Evolutionary conservation across 1,140 invertebrate genomes (phyloP).

Genomic region (Cryptotermes secundus): DNA sequence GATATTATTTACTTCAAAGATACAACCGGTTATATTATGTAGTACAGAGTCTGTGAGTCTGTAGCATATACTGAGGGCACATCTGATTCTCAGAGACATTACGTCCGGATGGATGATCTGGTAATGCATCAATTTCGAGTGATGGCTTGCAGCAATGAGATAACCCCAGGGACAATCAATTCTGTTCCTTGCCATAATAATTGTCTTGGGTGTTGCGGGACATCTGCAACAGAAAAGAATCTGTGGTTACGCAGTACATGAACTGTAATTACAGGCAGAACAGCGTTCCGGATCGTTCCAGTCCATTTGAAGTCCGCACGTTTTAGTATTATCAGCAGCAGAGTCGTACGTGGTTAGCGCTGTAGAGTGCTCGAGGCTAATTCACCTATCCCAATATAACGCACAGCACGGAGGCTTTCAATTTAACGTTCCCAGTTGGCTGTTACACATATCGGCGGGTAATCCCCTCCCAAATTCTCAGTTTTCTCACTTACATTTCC

Average conservation of each 20-base stretch:
- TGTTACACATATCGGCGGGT: neutral
- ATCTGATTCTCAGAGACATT: too few species aligned
- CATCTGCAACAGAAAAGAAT: neutral
- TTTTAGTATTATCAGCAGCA: neutral
- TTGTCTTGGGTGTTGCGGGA: neutral
- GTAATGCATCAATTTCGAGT: too few species aligned
- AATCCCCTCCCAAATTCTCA: neutral
- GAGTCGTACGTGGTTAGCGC: neutral
- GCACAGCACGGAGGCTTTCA: neutral
- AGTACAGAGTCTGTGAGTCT: too few species aligned
- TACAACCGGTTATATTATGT: too few species aligned
- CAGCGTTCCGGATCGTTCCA: neutral
- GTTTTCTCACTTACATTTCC: neutral
- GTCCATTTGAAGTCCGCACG: neutral
- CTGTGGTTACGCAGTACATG: neutral
- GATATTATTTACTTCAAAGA: too few species aligned
- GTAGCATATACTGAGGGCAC: too few species aligned
- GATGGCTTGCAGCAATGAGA: too few species aligned
- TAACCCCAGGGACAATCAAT: neutral
- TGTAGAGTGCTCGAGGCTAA: neutral
- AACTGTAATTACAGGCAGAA: neutral
- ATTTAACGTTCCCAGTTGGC: neutral
- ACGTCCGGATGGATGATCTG: too few species aligned
- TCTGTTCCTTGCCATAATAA: neutral
- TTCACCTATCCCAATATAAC: neutral